These are phyloP conservation scores for Hemicentrotus pulcherrimus DNA, from an alignment of 35 echinoderm and acorn worm genomes.

Conservation along the genomic window DNA sequence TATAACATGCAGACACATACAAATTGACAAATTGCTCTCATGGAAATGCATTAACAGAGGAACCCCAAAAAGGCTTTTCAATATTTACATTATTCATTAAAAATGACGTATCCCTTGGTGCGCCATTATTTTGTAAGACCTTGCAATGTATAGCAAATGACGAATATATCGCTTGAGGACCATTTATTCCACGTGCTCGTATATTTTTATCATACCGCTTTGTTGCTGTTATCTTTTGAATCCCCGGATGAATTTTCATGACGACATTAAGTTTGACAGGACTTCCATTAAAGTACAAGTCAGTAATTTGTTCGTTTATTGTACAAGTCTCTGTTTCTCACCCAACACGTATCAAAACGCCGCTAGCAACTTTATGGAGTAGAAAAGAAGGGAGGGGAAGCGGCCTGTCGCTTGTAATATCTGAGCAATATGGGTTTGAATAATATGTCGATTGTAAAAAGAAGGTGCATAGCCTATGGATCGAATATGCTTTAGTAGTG, in stretches of 20 bases:
- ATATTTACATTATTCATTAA: background rate
- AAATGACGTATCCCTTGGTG: background rate
- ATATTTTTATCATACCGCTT: background rate
- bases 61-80: background rate
- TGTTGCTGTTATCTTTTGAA: background rate
- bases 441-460: conserved; percentile 13
- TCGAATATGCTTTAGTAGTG: background rate
- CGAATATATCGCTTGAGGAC: background rate
- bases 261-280: conserved; percentile 30
- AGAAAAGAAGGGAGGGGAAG: background rate
- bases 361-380: background rate
- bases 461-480: background rate
- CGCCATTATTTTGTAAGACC: background rate
- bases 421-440: background rate
- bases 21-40: background rate
- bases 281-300: conserved; percentile 38
- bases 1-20: background rate
- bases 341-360: conserved; percentile 22
- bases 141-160: background rate
- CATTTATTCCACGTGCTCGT: background rate
- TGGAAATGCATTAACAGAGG: background rate
- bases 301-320: conserved; percentile 17
- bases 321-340: background rate
- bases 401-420: conserved; percentile 26
- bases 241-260: conserved; percentile 13